A percentile compares a stretch with the other conserved stretches of the same genome.
Evolutionary conservation across 2,797 vertebrate genomes (phyloP).

Genomic region (Florisuga fusca): DNA sequence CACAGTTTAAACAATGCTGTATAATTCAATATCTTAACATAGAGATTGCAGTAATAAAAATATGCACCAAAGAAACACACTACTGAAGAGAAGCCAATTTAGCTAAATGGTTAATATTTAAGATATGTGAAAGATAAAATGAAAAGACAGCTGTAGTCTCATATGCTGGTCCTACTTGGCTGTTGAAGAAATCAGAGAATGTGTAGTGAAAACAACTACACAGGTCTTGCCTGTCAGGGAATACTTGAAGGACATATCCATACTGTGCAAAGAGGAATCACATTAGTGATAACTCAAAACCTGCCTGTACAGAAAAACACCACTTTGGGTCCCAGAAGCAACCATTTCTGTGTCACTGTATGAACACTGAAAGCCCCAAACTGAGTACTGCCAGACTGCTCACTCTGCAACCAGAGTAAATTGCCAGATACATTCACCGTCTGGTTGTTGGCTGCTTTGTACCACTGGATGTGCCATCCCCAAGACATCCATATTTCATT

Average conservation of each 20-base stretch:
- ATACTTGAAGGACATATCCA: background rate
- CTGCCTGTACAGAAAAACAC: background rate
- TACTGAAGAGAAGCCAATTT: background rate
- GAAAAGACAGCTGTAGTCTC: background rate
- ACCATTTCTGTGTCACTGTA: conserved; percentile 25
- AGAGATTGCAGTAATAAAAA: background rate
- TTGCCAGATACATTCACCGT: background rate
- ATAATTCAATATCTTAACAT: background rate
- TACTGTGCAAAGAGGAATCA: background rate
- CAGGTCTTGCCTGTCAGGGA: background rate
- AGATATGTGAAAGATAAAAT: background rate
- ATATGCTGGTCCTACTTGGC: background rate
- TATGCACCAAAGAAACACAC: background rate
- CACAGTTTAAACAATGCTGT: background rate
- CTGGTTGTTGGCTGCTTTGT: conserved; percentile 34
- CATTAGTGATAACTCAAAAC: background rate
- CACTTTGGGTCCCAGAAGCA: background rate
- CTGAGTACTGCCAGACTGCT: conserved; percentile 19
- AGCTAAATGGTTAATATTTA: background rate
- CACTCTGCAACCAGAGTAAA: conserved; percentile 46
- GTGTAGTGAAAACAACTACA: background rate
- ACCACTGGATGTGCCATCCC: conserved; percentile 1
- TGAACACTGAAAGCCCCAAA: background rate
- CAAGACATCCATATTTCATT: background rate
- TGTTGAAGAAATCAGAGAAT: background rate